Base-by-base conservation (phyloP, 2,113 vertebrate genomes). In the Paramormyrops kingsleyae region DNA sequence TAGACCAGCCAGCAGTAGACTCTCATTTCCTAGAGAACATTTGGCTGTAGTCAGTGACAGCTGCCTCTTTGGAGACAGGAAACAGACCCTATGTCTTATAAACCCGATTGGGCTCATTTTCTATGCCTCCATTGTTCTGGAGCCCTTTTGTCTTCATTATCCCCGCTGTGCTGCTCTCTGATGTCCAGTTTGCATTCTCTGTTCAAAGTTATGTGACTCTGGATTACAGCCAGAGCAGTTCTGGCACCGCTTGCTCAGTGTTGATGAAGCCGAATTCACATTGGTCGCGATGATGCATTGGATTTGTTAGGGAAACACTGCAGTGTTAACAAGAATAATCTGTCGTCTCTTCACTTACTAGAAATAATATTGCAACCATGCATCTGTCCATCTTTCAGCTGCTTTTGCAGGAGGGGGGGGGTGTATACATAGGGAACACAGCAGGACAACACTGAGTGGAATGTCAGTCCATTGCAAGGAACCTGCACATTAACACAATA, bases 111-210 rank as follows among this genome's bases (percentile, higher is more conserved):
- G 83, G 19, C 42, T 47, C 44, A 42, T 84, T 84, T 47, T 84
- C 83, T 46, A 84, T 46, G 83, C 83, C 83, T 84, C 24, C 83
- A 47, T 84, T 84, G 83, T 84, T 44, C 83, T 24, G 7, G 44
- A 10, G 80, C 47, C 59, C 88, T 88, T 90, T 91, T 92, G 89
- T 92, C 87, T 87, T 44, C 89, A 88, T 77, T 85, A 49, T 56
- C 49, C 49, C 39, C 12, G 21, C 83, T 47, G 83, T 47, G 83
- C 44, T 47, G 42, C 12, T 12, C 83, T n/a, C 44, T 44, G 39
- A 8, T 24, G 83, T 47, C 9, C 44, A 7, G 19, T 84, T n/a
- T 47, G 77, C 77, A 21, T 56, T 83, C 77, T 44, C 77, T 44
- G 77, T 44, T 83, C 77, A 83, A 83, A 83, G 77, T 44, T 83